Evolutionary conservation across 2,888 invertebrate genomes (phyloP).

Genomic region (Patella depressa): DNA sequence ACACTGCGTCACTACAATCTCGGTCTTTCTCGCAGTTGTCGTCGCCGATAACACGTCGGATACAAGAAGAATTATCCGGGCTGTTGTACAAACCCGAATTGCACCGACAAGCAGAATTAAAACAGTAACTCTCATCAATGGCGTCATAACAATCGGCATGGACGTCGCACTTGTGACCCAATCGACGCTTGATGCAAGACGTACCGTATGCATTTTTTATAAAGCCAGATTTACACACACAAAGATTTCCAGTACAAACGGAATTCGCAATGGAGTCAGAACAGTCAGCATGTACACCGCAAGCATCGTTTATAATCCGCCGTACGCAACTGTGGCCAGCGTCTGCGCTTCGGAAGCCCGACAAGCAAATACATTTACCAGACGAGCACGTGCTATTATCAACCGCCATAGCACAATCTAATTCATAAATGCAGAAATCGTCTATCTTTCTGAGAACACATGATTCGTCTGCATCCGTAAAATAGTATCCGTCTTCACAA

Average conservation of each 20-base stretch:
- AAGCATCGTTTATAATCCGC: background rate
- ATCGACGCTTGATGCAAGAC: background rate
- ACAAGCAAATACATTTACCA: background rate
- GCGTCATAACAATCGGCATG: background rate
- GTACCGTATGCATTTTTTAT: background rate
- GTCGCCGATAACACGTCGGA: constrained; percentile 25
- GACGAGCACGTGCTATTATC: background rate
- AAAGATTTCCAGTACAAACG: background rate
- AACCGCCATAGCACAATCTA: background rate
- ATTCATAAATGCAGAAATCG: background rate
- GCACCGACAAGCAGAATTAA: background rate
- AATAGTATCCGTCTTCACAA: background rate
- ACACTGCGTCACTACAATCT: constrained; percentile 20
- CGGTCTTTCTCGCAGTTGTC: constrained; percentile 20
- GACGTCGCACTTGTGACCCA: background rate
- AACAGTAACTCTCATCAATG: background rate
- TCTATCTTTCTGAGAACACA: background rate
- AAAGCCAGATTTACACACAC: background rate
- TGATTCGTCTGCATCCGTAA: background rate
- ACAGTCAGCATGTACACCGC: background rate
- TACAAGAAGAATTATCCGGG: constrained; percentile 17
- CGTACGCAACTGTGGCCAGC: background rate
- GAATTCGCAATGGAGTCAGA: background rate
- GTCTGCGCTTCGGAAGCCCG: background rate
- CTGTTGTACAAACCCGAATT: background rate